Evolutionary conservation across 2,113 vertebrate genomes (phyloP).

Genomic region (Rhizomys pruinosus): DNA sequence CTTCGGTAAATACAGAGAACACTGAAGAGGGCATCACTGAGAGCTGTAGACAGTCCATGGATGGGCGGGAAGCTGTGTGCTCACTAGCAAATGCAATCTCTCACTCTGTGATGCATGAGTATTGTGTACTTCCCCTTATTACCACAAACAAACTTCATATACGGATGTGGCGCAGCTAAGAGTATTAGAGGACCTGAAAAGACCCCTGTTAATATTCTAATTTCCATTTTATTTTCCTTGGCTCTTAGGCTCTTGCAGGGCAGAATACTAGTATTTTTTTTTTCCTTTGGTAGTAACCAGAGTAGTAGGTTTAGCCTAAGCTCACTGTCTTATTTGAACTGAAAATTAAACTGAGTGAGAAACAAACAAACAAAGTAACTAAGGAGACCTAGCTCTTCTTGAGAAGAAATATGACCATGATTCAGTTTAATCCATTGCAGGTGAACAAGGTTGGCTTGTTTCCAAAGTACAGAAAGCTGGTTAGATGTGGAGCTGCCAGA

Average conservation of each 20-base stretch:
- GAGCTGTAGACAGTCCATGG: background rate
- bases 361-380: background rate
- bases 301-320: background rate
- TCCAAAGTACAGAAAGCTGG: background rate
- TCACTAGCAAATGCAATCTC: background rate
- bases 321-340: background rate
- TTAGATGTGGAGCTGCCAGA: background rate
- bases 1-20: background rate
- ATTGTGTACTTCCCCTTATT: background rate
- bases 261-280: background rate
- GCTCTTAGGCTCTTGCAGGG: background rate
- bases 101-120: too few species aligned
- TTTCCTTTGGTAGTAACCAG: slow-evolving; percentile 1
- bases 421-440: background rate
- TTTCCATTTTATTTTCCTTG: slow-evolving; percentile 44
- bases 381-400: background rate
- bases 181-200: background rate
- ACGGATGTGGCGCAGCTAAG: background rate
- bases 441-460: background rate
- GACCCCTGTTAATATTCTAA: background rate
- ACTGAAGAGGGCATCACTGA: background rate
- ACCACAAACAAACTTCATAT: background rate
- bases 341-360: slow-evolving; percentile 42
- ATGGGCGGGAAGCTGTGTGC: background rate
- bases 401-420: background rate